These are phyloP conservation scores for Centropus bengalensis DNA, from an alignment of 2,113 vertebrate genomes.

Conservation along the genomic window DNA sequence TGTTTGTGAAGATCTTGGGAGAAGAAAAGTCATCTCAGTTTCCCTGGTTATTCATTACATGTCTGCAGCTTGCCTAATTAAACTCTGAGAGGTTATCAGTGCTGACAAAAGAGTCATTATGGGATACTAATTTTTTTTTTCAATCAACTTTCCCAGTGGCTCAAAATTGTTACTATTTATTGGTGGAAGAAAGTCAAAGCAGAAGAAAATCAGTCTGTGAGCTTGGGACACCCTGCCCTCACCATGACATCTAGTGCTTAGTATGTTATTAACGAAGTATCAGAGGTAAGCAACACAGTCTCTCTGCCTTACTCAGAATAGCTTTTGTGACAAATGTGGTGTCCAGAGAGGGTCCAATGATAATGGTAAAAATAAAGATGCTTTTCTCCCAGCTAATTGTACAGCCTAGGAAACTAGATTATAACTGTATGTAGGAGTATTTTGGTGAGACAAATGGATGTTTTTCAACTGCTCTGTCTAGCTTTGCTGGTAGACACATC, in stretches of 20 bases:
- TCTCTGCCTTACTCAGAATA: neutral
- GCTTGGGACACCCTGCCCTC: neutral
- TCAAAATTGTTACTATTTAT: slow-evolving; percentile 18
- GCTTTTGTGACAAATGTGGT: neutral
- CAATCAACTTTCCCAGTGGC: neutral
- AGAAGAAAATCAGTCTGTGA: slow-evolving; percentile 10
- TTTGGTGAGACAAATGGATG: neutral
- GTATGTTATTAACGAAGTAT: neutral
- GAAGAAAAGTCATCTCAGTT: neutral
- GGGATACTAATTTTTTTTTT: neutral
- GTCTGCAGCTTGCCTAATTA: neutral
- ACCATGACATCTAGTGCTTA: neutral
- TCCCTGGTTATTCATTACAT: neutral
- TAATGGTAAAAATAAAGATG: neutral
- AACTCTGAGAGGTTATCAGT: neutral
- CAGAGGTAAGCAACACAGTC: neutral
- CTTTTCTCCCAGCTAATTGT: neutral
- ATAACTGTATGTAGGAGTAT: neutral
- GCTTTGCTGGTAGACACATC: neutral
- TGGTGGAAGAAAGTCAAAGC: neutral
- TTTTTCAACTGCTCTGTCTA: neutral
- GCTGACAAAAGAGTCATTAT: neutral
- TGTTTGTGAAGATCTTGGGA: neutral
- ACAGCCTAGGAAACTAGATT: neutral
- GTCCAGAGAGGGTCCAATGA: neutral